Conservation (phyloP, 2,888 invertebrate species). For the Stomorhina lunata region DNA sequence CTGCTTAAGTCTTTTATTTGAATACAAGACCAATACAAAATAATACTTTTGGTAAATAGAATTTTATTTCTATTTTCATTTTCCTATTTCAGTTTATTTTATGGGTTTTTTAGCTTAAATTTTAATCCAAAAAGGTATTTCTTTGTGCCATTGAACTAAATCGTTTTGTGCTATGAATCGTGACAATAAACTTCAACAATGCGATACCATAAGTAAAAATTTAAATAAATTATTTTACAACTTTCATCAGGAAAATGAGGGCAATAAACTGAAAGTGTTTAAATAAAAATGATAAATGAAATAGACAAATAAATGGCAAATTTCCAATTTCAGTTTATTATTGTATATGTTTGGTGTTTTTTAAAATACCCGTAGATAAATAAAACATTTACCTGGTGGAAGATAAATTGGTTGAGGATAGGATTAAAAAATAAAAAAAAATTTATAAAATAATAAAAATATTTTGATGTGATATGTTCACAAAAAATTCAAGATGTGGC, state of each 20-base stretch:
- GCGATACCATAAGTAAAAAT: not conserved
- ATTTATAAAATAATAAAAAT: no score
- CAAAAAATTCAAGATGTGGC: no score
- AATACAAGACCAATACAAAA: no score
- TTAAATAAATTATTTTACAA: not conserved
- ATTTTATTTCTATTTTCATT: not conserved
- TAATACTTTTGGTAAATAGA: not conserved
- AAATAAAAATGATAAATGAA: not conserved
- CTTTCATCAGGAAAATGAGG: not conserved
- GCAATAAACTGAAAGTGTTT: not conserved
- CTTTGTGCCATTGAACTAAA: not conserved
- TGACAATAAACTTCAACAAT: not conserved
- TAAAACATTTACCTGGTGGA: no score
- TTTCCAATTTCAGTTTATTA: not conserved
- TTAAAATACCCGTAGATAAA: not conserved
- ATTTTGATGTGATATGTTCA: no score
- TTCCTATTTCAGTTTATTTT: not conserved
- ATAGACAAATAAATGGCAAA: not conserved
- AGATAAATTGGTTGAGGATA: no score
- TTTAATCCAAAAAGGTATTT: not conserved
- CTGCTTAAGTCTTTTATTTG: not conserved
- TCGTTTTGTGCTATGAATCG: not conserved
- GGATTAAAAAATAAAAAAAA: no score
- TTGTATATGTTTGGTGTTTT: not conserved
- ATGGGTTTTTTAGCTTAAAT: not conserved